Conservation (phyloP, 2,888 invertebrate species). For the Diaperis boleti region DNA sequence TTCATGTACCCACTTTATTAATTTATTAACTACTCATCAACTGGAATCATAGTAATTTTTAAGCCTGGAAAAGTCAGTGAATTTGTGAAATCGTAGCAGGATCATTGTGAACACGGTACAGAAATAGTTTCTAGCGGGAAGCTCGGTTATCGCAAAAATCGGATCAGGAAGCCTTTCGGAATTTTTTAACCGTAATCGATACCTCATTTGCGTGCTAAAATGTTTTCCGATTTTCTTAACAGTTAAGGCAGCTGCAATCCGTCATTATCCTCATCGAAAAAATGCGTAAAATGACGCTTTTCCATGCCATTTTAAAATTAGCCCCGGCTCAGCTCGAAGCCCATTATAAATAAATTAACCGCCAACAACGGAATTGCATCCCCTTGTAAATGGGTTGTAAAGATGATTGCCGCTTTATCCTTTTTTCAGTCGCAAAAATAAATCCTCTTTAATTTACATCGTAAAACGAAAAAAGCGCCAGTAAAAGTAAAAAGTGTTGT, state of each 20-base stretch:
- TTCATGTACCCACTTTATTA: no score
- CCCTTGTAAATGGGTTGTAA: constrained; percentile 41
- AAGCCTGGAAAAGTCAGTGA: no score
- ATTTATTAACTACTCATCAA: no score
- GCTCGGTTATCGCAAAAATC: no score
- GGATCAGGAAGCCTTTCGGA: neutral
- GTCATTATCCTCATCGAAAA: constrained; percentile 28
- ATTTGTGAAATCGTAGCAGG: no score
- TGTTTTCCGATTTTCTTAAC: constrained; percentile 33
- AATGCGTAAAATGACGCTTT: constrained; percentile 40
- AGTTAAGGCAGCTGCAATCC: constrained; percentile 25
- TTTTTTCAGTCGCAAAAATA: constrained; percentile 29
- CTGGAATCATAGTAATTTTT: no score
- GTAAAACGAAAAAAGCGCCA: constrained; percentile 18
- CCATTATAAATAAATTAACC: constrained; percentile 42
- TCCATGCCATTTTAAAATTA: constrained; percentile 44
- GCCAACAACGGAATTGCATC: constrained; percentile 35
- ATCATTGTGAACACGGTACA: no score
- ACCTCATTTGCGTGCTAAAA: constrained; percentile 33
- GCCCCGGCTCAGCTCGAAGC: constrained; percentile 12
- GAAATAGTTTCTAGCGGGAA: no score
- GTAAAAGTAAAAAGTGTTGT: constrained; percentile 4
- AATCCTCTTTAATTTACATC: constrained; percentile 40
- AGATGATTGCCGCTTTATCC: constrained; percentile 44
- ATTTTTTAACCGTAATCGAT: constrained; percentile 18